Evolutionary conservation across 2,888 invertebrate species (phyloP).

Genomic region (Allacma fusca): DNA sequence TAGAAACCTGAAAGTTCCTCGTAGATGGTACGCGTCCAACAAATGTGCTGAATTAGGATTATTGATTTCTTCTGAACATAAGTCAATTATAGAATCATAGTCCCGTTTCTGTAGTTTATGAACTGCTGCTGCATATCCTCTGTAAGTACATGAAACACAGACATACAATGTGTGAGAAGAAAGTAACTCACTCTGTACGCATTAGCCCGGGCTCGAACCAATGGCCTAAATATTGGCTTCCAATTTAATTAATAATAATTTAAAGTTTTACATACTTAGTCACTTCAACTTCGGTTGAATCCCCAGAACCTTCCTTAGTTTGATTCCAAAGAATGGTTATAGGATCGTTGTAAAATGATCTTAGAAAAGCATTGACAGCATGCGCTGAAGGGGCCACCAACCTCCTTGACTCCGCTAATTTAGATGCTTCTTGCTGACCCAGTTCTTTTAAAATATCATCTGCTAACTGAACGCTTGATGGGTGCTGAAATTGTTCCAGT

Average conservation of each 20-base stretch:
- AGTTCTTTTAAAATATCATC: slow-evolving; percentile 87
- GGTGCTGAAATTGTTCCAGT: slow-evolving; percentile 86
- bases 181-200: no score
- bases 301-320: slow-evolving; percentile 68
- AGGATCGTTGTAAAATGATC: slow-evolving; percentile 88
- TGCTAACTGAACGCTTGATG: slow-evolving; percentile 80
- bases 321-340: slow-evolving; percentile 70
- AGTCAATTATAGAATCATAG: slow-evolving; percentile 50
- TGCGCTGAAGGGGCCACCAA: slow-evolving; percentile 84
- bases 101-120: slow-evolving; percentile 48
- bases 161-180: no score
- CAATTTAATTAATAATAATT: not conserved
- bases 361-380: slow-evolving; percentile 81
- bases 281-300: slow-evolving; percentile 4
- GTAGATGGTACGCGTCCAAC: slow-evolving; percentile 48
- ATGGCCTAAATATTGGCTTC: no score
- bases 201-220: no score
- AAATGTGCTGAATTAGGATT: slow-evolving; percentile 41
- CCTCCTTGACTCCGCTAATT: slow-evolving; percentile 73
- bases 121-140: slow-evolving; percentile 52
- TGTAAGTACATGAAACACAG: slow-evolving; percentile 20
- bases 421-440: slow-evolving; percentile 75
- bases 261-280: not conserved
- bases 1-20: slow-evolving; percentile 54
- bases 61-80: slow-evolving; percentile 56